Percentiles rank a stretch among this genome's conserved stretches.
Conservation (phyloP, 1,140 invertebrate species). For the Mylabris phalerata region DNA sequence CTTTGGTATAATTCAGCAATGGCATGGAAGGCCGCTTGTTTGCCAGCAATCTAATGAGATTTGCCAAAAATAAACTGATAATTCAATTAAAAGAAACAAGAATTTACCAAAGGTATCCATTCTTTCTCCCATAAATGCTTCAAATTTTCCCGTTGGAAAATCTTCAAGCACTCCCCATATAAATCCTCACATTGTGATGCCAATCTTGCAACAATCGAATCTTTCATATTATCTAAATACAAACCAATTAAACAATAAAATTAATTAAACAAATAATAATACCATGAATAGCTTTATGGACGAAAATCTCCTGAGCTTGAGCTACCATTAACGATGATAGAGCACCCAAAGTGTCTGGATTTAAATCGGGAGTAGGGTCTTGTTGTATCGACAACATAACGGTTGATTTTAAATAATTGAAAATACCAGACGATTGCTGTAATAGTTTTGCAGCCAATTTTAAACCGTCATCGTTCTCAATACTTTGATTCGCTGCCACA, state of each 20-base stretch:
- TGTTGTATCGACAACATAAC: constrained; percentile 82
- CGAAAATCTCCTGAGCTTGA: constrained; percentile 96
- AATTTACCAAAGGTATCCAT: constrained; percentile 64
- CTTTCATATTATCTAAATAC: constrained; percentile 84
- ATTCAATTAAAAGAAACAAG: not conserved
- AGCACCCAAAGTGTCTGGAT: constrained; percentile 82
- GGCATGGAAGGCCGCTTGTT: constrained; percentile 82
- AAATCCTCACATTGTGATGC: constrained; percentile 88
- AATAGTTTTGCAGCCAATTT: constrained; percentile 89
- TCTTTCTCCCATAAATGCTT: constrained; percentile 84
- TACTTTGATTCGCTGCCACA: constrained; percentile 76
- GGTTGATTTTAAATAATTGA: constrained; percentile 78
- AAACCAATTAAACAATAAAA: not conserved
- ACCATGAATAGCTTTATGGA: constrained; percentile 89
- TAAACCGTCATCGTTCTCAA: constrained; percentile 88
- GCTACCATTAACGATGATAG: constrained; percentile 88
- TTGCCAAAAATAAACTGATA: too few relatives aligned
- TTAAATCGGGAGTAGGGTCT: constrained; percentile 92
- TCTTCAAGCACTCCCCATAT: constrained; percentile 83
- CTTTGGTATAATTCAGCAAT: constrained; percentile 87
- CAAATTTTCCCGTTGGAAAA: constrained; percentile 80
- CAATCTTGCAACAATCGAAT: constrained; percentile 84
- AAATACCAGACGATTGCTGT: constrained; percentile 88
- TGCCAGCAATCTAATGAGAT: constrained; percentile 61
- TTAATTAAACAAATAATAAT: too few relatives aligned